These are phyloP conservation scores for Aphidius colemani DNA, from an alignment of 2,888 invertebrate genomes.

Conservation along the genomic window DNA sequence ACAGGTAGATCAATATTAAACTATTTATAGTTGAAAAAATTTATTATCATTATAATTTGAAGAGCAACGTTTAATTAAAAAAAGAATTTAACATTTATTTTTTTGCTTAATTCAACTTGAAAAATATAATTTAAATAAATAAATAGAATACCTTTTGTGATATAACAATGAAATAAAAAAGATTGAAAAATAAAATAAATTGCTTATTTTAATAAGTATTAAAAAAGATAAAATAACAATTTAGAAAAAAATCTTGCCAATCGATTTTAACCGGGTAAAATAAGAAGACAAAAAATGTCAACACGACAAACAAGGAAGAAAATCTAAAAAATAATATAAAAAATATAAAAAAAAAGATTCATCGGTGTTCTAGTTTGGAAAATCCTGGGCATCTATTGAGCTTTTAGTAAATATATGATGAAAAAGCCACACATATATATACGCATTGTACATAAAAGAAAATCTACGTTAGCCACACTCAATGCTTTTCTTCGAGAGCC, in stretches of 20 bases:
- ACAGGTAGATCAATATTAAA: slow-evolving; percentile 47
- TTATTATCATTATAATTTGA: slow-evolving; percentile 41
- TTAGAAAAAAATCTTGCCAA: background rate
- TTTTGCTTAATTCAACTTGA: no score
- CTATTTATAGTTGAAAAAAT: slow-evolving; percentile 42
- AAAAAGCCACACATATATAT: background rate
- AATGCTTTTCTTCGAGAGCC: slow-evolving; percentile 11
- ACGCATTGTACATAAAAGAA: background rate
- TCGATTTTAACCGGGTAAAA: background rate
- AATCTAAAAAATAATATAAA: slow-evolving; percentile 4
- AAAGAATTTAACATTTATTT: no score
- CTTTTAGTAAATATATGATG: background rate
- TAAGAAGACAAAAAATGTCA: slow-evolving; percentile 14
- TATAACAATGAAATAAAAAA: slow-evolving; percentile 7
- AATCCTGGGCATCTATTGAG: slow-evolving; percentile 21
- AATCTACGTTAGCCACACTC: background rate
- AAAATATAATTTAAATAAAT: no score
- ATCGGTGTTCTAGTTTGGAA: slow-evolving; percentile 26
- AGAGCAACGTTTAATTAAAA: no score
- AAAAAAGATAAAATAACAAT: slow-evolving; percentile 8
- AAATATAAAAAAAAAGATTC: slow-evolving; percentile 11
- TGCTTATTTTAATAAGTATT: slow-evolving; percentile 1
- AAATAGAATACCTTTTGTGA: background rate
- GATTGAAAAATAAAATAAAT: slow-evolving; percentile 7
- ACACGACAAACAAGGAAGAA: background rate